Conservation (phyloP, 2,113 vertebrate genomes). For the Struthio camelus region DNA sequence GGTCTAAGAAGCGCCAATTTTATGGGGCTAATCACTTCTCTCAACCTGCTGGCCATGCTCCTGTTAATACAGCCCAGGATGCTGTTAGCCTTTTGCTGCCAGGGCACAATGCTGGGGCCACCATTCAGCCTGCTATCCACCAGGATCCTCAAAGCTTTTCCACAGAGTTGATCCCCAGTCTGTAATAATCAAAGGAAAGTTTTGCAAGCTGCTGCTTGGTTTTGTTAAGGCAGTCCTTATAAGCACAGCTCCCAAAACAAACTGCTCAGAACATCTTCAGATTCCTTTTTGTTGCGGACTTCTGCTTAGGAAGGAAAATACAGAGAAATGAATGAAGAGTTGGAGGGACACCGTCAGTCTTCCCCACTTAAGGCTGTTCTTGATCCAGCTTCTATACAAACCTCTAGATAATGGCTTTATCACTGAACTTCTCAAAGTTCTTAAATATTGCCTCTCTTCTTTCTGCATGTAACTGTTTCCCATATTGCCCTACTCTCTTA, state of each 20-base stretch:
- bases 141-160: neutral
- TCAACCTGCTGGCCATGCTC: neutral
- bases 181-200: neutral
- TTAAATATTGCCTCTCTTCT: neutral
- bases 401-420: neutral
- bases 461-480: neutral
- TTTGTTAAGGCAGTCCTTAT: neutral
- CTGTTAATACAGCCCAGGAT: neutral
- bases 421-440: neutral
- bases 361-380: neutral
- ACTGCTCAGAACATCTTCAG: neutral
- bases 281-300: neutral
- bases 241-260: neutral
- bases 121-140: neutral
- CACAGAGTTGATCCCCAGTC: neutral
- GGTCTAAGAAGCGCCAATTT: neutral
- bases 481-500: neutral
- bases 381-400: neutral
- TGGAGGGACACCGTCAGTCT: neutral
- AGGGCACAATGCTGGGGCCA: neutral
- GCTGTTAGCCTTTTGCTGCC: neutral
- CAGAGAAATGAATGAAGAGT: neutral
- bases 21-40: neutral
- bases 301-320: neutral
- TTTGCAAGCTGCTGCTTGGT: neutral